Evolutionary conservation across 1,140 invertebrate species (phyloP).

Genomic region (Philopotamus ludificatus): DNA sequence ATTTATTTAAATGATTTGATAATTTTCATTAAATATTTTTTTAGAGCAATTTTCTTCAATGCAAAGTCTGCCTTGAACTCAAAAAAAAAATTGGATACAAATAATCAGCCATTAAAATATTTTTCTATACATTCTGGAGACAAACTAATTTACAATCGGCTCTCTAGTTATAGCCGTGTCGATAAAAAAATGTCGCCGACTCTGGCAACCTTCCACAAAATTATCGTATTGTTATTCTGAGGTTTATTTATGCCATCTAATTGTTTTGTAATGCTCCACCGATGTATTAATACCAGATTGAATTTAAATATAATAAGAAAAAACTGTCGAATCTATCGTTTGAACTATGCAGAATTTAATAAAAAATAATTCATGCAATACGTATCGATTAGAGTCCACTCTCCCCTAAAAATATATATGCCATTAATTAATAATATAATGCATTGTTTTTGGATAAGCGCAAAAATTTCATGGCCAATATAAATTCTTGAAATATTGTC

Average conservation of each 20-base stretch:
- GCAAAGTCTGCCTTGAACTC: conserved; percentile 19
- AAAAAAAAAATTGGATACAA: too few species aligned
- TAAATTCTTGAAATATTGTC: too few species aligned
- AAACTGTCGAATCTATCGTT: background rate
- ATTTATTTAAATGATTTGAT: too few species aligned
- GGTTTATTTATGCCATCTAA: conserved; percentile 26
- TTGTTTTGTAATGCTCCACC: conserved; percentile 25
- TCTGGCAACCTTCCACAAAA: conserved; percentile 17
- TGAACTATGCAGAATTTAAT: background rate
- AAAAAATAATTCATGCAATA: too few species aligned
- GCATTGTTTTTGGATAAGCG: too few species aligned
- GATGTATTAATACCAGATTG: background rate
- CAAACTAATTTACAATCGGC: background rate
- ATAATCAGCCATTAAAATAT: background rate
- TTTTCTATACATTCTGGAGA: conserved; percentile 5
- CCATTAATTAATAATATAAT: too few species aligned
- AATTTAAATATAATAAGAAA: background rate
- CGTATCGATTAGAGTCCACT: too few species aligned
- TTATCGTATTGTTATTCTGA: conserved; percentile 27
- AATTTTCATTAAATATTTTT: too few species aligned
- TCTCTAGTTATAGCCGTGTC: conserved; percentile 7
- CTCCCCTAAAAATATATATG: too few species aligned
- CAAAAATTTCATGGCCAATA: too few species aligned
- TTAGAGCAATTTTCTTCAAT: too few species aligned
- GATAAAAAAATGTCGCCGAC: background rate